phyloP scores from a whole-genome alignment of 1,140 invertebrate genomes.

The Sinella curviseta region DNA sequence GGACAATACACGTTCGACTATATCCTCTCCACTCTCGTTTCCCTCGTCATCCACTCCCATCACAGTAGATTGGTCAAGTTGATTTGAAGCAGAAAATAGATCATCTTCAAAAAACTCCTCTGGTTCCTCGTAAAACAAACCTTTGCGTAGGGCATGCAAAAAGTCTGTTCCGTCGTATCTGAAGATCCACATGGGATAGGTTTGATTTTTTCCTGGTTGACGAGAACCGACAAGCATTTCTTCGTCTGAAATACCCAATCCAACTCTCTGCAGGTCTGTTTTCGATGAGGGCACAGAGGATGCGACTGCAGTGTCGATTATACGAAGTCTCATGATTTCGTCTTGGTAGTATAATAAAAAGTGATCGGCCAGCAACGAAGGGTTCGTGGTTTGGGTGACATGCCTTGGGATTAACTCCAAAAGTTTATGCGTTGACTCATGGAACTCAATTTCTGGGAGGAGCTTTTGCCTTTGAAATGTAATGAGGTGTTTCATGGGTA shows the following conservation, averaged over 20 bases:
- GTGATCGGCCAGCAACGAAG: neutral
- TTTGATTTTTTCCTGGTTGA: neutral
- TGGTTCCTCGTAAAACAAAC: neutral
- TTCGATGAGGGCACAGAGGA: neutral
- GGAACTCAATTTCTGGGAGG: constrained; percentile 14
- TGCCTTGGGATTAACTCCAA: constrained; percentile 5
- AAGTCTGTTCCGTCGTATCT: constrained; percentile 30
- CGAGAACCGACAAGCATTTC: neutral
- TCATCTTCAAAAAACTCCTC: constrained; percentile 28
- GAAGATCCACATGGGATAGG: constrained; percentile 25
- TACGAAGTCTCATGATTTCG: neutral
- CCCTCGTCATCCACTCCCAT: neutral
- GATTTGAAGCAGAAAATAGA: constrained; percentile 3
- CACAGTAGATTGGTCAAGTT: neutral
- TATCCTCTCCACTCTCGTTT: neutral
- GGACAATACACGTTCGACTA: neutral
- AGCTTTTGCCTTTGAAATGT: constrained; percentile 8
- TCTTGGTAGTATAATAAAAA: constrained; percentile 8
- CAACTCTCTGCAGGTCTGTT: neutral
- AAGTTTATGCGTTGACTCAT: constrained; percentile 7
- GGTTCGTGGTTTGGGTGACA: neutral
- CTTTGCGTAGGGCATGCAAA: constrained; percentile 10
- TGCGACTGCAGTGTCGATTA: neutral
- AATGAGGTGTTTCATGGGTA: constrained; percentile 18
- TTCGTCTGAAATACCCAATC: neutral